Evolutionary conservation across 2,888 invertebrate genomes (phyloP).

Genomic region (Netelia fuscicornis): DNA sequence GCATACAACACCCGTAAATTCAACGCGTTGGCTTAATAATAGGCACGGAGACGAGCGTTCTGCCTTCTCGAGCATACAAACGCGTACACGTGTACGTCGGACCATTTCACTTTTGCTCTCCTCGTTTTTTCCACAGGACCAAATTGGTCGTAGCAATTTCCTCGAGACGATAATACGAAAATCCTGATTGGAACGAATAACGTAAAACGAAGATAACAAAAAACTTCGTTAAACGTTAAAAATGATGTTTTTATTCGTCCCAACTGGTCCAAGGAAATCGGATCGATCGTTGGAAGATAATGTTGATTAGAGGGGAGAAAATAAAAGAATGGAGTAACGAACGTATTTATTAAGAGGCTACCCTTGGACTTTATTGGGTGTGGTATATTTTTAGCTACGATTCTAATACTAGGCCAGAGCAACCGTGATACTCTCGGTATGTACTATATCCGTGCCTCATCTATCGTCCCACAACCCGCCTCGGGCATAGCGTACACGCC

Average conservation of each 20-base stretch:
- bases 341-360: slow-evolving; percentile 63
- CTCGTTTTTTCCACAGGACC: slow-evolving; percentile 41
- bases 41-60: slow-evolving; percentile 26
- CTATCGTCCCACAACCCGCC: slow-evolving; percentile 54
- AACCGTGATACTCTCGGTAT: slow-evolving; percentile 43
- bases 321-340: slow-evolving; percentile 43
- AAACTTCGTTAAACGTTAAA: not conserved
- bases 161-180: not conserved
- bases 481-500: slow-evolving; percentile 25
- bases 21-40: slow-evolving; percentile 53
- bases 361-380: slow-evolving; percentile 67
- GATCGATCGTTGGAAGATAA: not conserved
- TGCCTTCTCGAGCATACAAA: not conserved
- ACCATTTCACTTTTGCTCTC: slow-evolving; percentile 34
- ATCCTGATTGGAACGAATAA: not conserved
- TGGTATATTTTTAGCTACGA: slow-evolving; percentile 63
- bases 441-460: slow-evolving; percentile 54
- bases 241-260: too few relatives aligned
- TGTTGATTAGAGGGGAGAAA: not conserved
- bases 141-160: slow-evolving; percentile 13
- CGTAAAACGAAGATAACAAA: not conserved
- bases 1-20: slow-evolving; percentile 45
- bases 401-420: slow-evolving; percentile 65
- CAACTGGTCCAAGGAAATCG: too few relatives aligned
- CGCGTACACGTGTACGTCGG: slow-evolving; percentile 11